Conservation (phyloP, 1,140 invertebrate genomes). For the Orius insidiosus region DNA sequence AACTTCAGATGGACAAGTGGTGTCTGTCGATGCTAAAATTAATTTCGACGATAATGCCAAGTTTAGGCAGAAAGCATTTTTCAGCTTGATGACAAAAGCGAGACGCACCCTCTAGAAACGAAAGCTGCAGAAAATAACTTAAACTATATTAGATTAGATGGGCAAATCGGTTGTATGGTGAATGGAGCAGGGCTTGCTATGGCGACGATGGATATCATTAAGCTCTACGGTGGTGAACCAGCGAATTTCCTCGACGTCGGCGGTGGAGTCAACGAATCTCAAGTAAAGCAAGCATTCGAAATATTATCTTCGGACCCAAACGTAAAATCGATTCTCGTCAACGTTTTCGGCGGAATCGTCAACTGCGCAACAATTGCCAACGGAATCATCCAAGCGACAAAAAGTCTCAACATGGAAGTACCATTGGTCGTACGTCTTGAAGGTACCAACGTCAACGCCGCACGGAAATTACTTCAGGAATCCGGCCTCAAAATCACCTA, state of each 20-base stretch:
- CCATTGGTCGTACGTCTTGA: conserved; percentile 87
- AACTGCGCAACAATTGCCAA: conserved; percentile 94
- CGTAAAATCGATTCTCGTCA: conserved; percentile 91
- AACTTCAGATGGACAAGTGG: conserved; percentile 72
- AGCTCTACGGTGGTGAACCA: conserved; percentile 52
- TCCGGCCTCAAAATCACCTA: conserved; percentile 69
- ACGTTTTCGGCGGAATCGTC: conserved; percentile 98
- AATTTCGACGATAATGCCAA: conserved; percentile 97
- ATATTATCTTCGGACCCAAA: conserved; percentile 55
- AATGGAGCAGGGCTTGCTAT: conserved; percentile 68
- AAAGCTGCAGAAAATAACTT: conserved; percentile 78
- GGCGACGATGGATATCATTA: conserved; percentile 69
- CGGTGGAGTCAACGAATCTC: conserved; percentile 53
- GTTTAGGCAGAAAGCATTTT: conserved; percentile 87
- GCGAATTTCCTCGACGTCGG: conserved; percentile 73
- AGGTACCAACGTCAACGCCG: conserved; percentile 64
- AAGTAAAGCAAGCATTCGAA: conserved; percentile 56
- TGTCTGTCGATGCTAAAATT: conserved; percentile 96
- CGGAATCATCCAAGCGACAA: conserved; percentile 79
- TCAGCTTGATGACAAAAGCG: conserved; percentile 57
- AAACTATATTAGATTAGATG: conserved; percentile 95
- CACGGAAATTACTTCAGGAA: conserved; percentile 51
- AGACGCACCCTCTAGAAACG: conserved; percentile 77
- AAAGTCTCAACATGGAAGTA: conserved; percentile 59
- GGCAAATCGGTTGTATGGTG: conserved; percentile 85